Base-by-base conservation (phyloP, 2,797 vertebrate genomes). In the Rhinogobio ventralis region DNA sequence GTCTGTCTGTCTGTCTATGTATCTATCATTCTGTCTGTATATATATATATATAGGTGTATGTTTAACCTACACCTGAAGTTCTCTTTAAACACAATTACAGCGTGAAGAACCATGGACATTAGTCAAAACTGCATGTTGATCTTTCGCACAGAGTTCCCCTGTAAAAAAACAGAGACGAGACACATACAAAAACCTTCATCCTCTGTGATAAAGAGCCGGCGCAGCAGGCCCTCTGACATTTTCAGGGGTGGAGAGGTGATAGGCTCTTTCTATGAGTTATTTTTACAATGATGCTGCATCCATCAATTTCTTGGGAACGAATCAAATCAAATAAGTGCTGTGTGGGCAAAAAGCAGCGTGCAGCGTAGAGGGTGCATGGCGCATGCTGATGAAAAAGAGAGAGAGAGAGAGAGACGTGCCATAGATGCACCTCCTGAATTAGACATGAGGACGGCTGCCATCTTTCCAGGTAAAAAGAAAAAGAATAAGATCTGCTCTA, bases 281-380 rank as follows among this genome's bases (percentile, higher is more conserved):
- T 82, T 77, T 78, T 57, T 85, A 77, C 74, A 83, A 49, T 72
- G 68, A 78, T 74, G 62, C 79, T 42, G 68, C 75, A 72, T 82
- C 72, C 62, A 66, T 85, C 73, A 72, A 67, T 87, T 84, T 82
- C 81, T 77, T 46, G 62, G 62, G 79, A 78, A 83, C 53, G 79
- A 86, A 86, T 86, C 85, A 86, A 86, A 86, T 86, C 75, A 86
- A 86, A 84, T 86, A 84, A 83, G 69, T 86, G 86, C 81, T 75
- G 81, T 55, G 69, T 75, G 75, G 57, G 86, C 86, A 86, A 68
- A 86, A 83, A 25, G 55, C 81, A 67, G 62, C 13, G 15, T 33
- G 71, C 68, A 42, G 57, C 5, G 62, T 66, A 14, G 33, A 53
- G 64, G 49, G 33, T 67, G 15, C 49, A 25, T 25, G 25, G 57